Percentiles rank a stretch among this genome's conserved stretches.
These are phyloP conservation scores for Eulemur mongoz DNA, from an alignment of 2,797 vertebrate genomes.

Conservation along the genomic window DNA sequence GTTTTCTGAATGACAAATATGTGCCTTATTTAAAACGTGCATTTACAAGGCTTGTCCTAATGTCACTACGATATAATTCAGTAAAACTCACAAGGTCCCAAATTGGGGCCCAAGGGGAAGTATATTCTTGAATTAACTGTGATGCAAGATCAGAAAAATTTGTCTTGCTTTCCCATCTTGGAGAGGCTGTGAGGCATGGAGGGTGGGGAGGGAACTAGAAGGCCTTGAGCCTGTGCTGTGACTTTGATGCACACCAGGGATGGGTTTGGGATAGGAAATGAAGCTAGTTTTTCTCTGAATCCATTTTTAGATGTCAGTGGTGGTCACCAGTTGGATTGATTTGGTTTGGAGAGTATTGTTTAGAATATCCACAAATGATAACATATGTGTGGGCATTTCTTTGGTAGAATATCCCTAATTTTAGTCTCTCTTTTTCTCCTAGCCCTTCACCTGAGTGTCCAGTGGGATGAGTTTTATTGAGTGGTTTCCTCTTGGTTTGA, in stretches of 20 bases:
- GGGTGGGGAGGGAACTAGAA: fast-evolving
- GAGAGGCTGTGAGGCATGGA: background rate
- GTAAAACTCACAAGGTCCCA: background rate
- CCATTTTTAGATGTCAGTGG: background rate
- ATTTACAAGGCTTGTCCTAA: background rate
- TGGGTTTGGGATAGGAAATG: background rate
- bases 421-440: background rate
- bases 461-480: background rate
- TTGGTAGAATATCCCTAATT: background rate
- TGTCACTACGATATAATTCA: background rate
- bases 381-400: background rate
- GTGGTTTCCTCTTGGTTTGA: background rate
- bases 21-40: background rate
- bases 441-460: background rate
- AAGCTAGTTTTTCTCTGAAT: background rate
- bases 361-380: background rate
- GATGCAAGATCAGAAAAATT: background rate
- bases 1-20: background rate
- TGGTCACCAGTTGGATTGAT: background rate
- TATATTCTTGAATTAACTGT: background rate
- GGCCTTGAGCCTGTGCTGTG: background rate
- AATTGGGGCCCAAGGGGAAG: background rate
- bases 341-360: background rate
- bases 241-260: background rate
- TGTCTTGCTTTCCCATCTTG: background rate